Base-by-base conservation (phyloP, 2,888 invertebrate species). In the Orthosia gothica region DNA sequence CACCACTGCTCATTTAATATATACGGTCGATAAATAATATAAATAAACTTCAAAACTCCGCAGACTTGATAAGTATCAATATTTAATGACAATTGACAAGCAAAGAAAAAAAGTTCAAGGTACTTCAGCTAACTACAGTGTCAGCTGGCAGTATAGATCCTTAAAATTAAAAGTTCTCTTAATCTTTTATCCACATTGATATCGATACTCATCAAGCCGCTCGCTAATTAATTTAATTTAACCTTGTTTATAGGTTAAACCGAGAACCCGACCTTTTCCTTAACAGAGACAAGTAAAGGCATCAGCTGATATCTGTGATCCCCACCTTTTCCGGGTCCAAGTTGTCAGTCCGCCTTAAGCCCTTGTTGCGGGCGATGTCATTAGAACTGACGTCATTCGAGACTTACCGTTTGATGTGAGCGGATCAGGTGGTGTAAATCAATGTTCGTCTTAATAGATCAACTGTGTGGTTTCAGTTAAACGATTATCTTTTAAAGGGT, bases 281-380 rank as follows among this genome's bases (percentile, higher is more conserved):
- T 20, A 55, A 74, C 45, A 63, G 20, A 55, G 58, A 58, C 23
- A 59, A 63, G 66, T 59, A 13, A 20, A 74, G 45, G 49, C 55
- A 58, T 67, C 62, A 70, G 49, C 52, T 63, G 66, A 74, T 80
- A 81, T 81, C 84, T 57, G 20, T 58, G 40, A 83, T 66, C 58
- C 69, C 55, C 81, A 83, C 84, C 84, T 83, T 81, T 81, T 81
- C 68, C 54, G 70, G 81, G 65, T 73, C 70, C 59, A 74, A 76
- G 62, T 84, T 82, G 77, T 63, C 64, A 70, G 68, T 67, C 59
- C 72, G 64, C 26, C 66, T 55, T 83, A 82, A 82, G 73, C 66
- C 74, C 59, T 58, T 74, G 68, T 84, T 74, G 68, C 69, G 76
- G 72, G 67, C 85, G 72, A 78, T 77, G 12, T 82, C 57, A 71